phyloP scores from a whole-genome alignment of 2,888 invertebrate species.

The Papilio gigon region DNA sequence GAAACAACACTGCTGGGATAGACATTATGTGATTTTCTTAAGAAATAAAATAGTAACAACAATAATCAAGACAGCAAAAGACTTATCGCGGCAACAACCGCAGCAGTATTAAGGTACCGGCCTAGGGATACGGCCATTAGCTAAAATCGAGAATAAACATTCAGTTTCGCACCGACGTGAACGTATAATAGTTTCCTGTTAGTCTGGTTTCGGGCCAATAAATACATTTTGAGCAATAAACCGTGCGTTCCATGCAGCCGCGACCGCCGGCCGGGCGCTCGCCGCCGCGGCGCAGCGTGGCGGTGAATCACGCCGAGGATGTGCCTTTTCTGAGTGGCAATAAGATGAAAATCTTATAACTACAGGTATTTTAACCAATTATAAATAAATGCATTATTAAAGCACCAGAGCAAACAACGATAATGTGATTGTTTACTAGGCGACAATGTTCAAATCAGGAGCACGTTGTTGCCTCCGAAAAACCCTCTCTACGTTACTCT shows the following conservation, averaged over 20 bases:
- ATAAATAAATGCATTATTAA: too few species aligned
- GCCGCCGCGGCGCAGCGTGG: not conserved
- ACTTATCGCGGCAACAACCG: too few species aligned
- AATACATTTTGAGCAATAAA: conserved; percentile 12
- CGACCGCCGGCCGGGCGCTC: not conserved
- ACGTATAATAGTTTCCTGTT: conserved; percentile 17
- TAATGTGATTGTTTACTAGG: not conserved
- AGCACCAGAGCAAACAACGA: not conserved
- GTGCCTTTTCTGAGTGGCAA: conserved; percentile 4
- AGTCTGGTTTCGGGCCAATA: conserved; percentile 12
- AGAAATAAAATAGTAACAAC: too few species aligned
- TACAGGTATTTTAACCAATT: too few species aligned
- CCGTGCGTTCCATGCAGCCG: not conserved
- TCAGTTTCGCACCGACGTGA: not conserved
- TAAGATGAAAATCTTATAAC: not conserved
- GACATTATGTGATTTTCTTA: not conserved
- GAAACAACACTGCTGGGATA: not conserved
- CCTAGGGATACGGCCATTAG: too few species aligned
- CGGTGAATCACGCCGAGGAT: conserved; percentile 24
- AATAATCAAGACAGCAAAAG: not conserved
- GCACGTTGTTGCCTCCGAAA: not conserved
- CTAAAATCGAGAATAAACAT: not conserved
- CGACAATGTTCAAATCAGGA: not conserved
- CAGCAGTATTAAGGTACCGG: too few species aligned
- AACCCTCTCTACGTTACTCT: not conserved